Conservation (phyloP, 2,888 invertebrate species). For the Clepsis dumicolana region DNA sequence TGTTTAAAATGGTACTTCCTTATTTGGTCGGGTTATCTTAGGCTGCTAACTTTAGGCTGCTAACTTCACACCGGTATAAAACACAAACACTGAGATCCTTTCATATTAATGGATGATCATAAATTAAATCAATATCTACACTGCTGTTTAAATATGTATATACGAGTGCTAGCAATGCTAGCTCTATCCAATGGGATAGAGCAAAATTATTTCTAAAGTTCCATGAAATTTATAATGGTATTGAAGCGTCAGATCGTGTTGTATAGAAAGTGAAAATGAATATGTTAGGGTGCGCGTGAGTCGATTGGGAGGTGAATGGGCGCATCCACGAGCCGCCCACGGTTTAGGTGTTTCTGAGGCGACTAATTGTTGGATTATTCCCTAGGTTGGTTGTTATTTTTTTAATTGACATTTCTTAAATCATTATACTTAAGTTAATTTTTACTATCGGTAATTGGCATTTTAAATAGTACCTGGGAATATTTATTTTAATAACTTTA, state of each 20-base stretch:
- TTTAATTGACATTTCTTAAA: no score
- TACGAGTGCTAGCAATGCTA: not conserved
- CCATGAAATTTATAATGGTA: slow-evolving; percentile 34
- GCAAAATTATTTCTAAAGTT: not conserved
- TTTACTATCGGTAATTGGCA: no score
- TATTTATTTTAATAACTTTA: no score
- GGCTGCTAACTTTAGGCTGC: no score
- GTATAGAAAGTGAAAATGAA: slow-evolving; percentile 34
- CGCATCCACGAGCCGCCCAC: slow-evolving; percentile 5
- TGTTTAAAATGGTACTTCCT: no score
- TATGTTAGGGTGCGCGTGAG: slow-evolving; percentile 33
- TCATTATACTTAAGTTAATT: not conserved
- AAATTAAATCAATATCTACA: not conserved
- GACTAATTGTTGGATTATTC: no score
- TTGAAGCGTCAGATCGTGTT: slow-evolving; percentile 36
- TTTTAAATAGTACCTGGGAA: no score
- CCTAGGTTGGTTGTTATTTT: no score
- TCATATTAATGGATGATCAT: not conserved
- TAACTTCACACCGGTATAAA: not conserved
- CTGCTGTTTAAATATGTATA: not conserved
- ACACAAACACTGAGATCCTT: not conserved
- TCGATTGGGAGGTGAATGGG: slow-evolving; percentile 35
- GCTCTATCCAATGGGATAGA: not conserved
- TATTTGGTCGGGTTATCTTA: no score
- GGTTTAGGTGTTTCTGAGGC: not conserved